phyloP scores from a whole-genome alignment of 2,888 invertebrate species.

The Germaria angustata region DNA sequence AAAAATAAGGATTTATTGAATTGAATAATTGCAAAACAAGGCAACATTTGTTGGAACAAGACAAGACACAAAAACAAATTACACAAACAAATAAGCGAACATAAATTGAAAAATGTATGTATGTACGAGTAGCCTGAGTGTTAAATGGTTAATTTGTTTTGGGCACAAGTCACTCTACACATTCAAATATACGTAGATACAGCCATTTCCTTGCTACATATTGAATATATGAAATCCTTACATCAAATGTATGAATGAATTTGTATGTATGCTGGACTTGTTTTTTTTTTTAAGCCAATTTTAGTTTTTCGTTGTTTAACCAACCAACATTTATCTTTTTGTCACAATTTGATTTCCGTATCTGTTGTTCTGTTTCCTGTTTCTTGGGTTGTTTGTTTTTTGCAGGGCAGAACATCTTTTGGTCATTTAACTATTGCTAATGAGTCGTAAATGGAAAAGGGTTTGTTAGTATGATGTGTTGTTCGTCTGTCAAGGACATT shows the following conservation, averaged over 20 bases:
- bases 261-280: background rate
- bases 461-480: slow-evolving; percentile 36
- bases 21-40: slow-evolving; percentile 70
- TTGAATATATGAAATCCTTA: background rate
- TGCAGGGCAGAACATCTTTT: slow-evolving; percentile 24
- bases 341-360: slow-evolving; percentile 55
- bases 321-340: slow-evolving; percentile 67
- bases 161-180: slow-evolving; percentile 70
- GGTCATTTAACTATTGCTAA: slow-evolving; percentile 58
- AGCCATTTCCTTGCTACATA: background rate
- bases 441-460: slow-evolving; percentile 57
- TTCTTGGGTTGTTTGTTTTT: background rate
- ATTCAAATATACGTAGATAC: background rate
- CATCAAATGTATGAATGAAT: background rate
- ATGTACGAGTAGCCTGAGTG: slow-evolving; percentile 41
- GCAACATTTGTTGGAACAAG: slow-evolving; percentile 61
- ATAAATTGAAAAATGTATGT: too few relatives aligned
- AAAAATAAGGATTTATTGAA: slow-evolving; percentile 70
- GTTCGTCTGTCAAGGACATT: slow-evolving; percentile 69
- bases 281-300: background rate
- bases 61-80: slow-evolving; percentile 23
- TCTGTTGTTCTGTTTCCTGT: slow-evolving; percentile 20
- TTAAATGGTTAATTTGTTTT: slow-evolving; percentile 69
- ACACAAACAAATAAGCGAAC: slow-evolving; percentile 1
- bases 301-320: slow-evolving; percentile 24